Evolutionary conservation across 2,797 vertebrate species (phyloP).

Genomic region (Gobionotothen gibberifrons): DNA sequence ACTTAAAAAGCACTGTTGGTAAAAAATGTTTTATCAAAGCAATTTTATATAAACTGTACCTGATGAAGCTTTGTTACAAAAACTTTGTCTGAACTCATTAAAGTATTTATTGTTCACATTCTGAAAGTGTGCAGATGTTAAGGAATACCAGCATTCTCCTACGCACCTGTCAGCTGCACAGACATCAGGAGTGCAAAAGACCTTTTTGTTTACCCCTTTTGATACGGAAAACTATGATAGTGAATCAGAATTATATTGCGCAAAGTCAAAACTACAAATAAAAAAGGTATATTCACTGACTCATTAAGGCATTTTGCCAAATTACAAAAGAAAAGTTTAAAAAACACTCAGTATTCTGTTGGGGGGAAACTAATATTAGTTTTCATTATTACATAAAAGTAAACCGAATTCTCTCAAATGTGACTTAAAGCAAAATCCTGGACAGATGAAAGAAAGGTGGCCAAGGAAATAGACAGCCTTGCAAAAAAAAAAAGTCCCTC

Average conservation of each 20-base stretch:
- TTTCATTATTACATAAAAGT: background rate
- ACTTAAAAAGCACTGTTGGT: too few relatives aligned
- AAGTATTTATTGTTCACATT: background rate
- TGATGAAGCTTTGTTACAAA: background rate
- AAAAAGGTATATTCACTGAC: too few relatives aligned
- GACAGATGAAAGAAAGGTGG: conserved; percentile 8
- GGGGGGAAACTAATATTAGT: background rate
- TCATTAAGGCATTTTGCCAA: background rate
- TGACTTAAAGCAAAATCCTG: conserved; percentile 12
- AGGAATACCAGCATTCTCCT: conserved; percentile 9
- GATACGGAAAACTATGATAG: background rate
- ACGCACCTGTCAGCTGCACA: conserved; percentile 3
- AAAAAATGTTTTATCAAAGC: background rate
- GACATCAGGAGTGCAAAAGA: conserved; percentile 9
- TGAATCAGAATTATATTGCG: background rate
- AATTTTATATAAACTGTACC: background rate
- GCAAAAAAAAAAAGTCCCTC: conserved; percentile 49
- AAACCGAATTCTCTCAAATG: background rate
- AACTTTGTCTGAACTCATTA: background rate
- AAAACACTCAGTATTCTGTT: background rate
- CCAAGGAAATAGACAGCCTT: conserved; percentile 45
- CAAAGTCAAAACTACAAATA: too few relatives aligned
- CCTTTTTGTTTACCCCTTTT: conserved; percentile 10
- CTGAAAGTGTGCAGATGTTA: background rate
- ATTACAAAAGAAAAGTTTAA: background rate